Evolutionary conservation across 2,797 vertebrate species (phyloP).

Genomic region (Myiotriccus ornatus): DNA sequence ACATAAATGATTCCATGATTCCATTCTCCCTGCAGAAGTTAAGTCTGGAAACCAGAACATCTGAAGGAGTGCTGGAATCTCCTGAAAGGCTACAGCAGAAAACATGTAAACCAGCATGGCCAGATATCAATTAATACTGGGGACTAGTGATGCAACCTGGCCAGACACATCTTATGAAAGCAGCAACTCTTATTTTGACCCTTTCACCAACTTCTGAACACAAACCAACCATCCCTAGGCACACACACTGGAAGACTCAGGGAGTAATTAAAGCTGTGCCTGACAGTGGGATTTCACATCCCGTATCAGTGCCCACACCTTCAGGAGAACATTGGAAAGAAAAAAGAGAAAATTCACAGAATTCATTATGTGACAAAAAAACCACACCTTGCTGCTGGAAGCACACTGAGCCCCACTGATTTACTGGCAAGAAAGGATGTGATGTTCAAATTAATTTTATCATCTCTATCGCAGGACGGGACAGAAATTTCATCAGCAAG

Average conservation of each 20-base stretch:
- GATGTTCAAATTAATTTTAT: not conserved
- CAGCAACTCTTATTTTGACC: not conserved
- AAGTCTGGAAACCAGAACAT: not conserved
- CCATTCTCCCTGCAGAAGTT: not conserved
- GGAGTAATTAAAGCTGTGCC: not conserved
- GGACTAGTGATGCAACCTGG: not conserved
- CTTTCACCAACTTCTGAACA: not conserved
- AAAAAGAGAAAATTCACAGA: not conserved
- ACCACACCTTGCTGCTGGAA: not conserved
- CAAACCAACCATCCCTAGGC: not conserved
- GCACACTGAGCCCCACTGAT: not conserved
- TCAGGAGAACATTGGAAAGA: not conserved
- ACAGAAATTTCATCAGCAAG: not conserved
- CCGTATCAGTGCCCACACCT: not conserved
- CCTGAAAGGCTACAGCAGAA: not conserved
- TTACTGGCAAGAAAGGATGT: not conserved
- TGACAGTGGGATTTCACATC: not conserved
- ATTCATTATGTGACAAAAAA: not conserved
- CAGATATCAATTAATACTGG: rapidly evolving
- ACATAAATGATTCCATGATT: not conserved
- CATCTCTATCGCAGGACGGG: not conserved
- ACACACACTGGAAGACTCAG: rapidly evolving
- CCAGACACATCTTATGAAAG: not conserved
- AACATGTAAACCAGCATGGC: not conserved
- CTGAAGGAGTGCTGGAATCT: not conserved